Conservation (phyloP, 1,140 invertebrate genomes). For the Bursaphelenchus mucronatus region DNA sequence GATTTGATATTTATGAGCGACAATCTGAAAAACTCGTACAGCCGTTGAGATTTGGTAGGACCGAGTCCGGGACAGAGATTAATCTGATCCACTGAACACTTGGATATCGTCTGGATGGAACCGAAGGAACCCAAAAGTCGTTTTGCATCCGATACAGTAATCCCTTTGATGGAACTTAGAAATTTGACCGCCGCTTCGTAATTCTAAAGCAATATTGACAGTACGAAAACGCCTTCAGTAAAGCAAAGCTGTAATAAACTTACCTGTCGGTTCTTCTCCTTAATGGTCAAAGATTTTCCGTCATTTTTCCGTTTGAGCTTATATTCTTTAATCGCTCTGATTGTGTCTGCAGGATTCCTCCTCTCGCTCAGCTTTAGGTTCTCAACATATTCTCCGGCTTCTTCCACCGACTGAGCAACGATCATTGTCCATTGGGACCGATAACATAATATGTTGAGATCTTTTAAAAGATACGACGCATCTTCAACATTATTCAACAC, state of each 20-base stretch:
- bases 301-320: conserved; percentile 26
- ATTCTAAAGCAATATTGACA: conserved; percentile 18
- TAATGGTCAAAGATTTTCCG: conserved; percentile 7
- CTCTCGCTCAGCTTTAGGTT: conserved; percentile 55
- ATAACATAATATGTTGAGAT: conserved; percentile 59
- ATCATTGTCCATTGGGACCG: conserved; percentile 52
- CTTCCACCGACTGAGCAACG: conserved; percentile 57
- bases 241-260: neutral
- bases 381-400: conserved; percentile 59
- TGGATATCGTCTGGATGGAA: conserved; percentile 38
- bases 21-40: conserved; percentile 41
- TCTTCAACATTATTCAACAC: conserved; percentile 57
- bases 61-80: conserved; percentile 49
- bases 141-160: conserved; percentile 40
- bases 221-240: conserved; percentile 11
- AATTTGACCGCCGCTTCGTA: conserved; percentile 43
- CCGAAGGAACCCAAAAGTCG: conserved; percentile 48
- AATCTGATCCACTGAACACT: conserved; percentile 41
- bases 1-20: no score
- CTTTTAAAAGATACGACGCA: conserved; percentile 47
- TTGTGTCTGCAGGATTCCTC: conserved; percentile 26
- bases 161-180: conserved; percentile 34
- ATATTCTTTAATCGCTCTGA: conserved; percentile 32
- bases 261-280: conserved; percentile 38
- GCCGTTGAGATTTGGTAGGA: conserved; percentile 48